Base-by-base conservation (phyloP, 2,888 invertebrate genomes). In the Drosophila mayaguana region DNA sequence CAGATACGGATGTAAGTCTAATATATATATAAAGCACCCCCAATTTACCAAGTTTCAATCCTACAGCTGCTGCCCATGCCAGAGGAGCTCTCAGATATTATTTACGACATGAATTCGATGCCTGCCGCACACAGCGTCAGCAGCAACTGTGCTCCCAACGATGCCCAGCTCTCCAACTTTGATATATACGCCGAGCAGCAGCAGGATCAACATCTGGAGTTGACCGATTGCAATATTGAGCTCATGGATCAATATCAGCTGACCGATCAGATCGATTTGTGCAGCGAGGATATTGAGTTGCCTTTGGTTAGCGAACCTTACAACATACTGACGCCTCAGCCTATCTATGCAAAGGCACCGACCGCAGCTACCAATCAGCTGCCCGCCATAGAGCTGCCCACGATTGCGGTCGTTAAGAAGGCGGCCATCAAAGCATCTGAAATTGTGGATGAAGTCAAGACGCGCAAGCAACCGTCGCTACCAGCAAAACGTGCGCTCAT, bases 221-320 rank as follows among this genome's bases (percentile, higher is more conserved):
- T 92, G 6, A 90, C 89, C 9, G 92, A 92, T 61, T 92, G 92
- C 64, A 92, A 92, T 67, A 92, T 92, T 54, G 92, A 92, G 66
- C 76, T 92, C 9, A 92, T 92, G 92, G 92, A 92, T 78, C 91
- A 92, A 65, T 92, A 91, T 63, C 91, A 92, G 53, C 65, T 91
- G 34, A 92, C 92, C 2, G 88, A 92, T 77, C 92, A 92, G 74
- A 90, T 92, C 34, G 92, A 92, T 69, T 69, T 92, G 20, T 86
- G 88, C 63, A 91, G 90, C 50, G 90, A 90, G 1, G 92, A 91
- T 18, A 89, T 92, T 45, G 81, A 85, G 51, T 68, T 91, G 62
- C 88, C 87, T 1, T 28, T 80, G 11, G 77, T 75, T 12, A 80
- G 89, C n/a, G 82, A 89, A 48, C 81, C 90, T 3, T 91, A 86